Conservation (phyloP, 2,888 invertebrate species). For the Cylindroiulus punctatus region DNA sequence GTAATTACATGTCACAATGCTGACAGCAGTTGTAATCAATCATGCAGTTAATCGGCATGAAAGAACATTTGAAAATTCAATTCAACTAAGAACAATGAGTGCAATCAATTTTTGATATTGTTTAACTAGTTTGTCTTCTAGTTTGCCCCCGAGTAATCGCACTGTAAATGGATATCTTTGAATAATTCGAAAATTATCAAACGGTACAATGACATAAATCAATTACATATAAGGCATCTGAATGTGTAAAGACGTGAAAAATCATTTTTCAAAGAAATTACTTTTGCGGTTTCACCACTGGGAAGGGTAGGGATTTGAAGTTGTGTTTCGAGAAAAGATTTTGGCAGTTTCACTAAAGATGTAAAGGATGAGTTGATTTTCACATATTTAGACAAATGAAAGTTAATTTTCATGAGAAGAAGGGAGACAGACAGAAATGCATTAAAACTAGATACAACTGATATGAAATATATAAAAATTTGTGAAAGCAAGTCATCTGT, state of each 20-base stretch:
- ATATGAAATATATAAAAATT: neutral
- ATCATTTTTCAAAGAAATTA: neutral
- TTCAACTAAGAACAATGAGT: neutral
- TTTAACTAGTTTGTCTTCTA: neutral
- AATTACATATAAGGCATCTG: neutral
- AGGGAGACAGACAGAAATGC: neutral
- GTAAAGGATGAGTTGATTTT: neutral
- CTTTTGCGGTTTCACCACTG: neutral
- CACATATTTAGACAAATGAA: neutral
- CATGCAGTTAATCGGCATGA: neutral
- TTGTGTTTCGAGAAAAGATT: neutral
- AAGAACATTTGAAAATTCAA: neutral
- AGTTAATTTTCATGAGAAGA: neutral
- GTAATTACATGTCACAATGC: neutral
- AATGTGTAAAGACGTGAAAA: neutral
- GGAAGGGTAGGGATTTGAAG: neutral
- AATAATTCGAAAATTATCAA: constrained; percentile 19
- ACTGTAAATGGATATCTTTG: constrained; percentile 1
- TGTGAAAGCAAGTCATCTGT: neutral
- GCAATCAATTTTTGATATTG: neutral
- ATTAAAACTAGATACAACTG: neutral
- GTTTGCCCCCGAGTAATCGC: neutral
- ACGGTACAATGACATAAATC: neutral
- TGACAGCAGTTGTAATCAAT: neutral
- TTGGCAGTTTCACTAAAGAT: neutral